Evolutionary conservation across 2,797 vertebrate genomes (phyloP), one percentile per base, ranked within the genome.

Genomic region (Sebastes hubbsi): DNA sequence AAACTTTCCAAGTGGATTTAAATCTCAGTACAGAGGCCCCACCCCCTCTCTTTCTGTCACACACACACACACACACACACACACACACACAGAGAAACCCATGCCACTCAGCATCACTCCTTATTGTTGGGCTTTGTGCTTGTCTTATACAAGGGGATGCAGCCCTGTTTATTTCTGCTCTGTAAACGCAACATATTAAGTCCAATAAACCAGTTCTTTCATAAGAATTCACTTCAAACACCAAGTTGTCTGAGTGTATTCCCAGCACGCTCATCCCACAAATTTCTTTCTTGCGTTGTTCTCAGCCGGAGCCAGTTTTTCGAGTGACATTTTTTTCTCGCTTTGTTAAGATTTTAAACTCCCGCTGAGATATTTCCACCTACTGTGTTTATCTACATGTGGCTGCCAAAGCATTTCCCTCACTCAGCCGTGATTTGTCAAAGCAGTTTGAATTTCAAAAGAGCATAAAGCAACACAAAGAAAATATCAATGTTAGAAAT

Each of bases 1-100:
- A 78, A 89, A 90, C 72, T 91, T 84, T 90, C 81, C 64, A 75
- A 89, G 38, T 62, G 36, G 64, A 86, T 82, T 88, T 79, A 32
- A 78, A 20, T 89, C 69, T 74, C 60, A 20, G 32, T 42, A 18
- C 65, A 79, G 46, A 61, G 62, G 10, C 67, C 12, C 11, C 60
- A 25, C 34, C 27, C 16, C 42, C 22, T 54, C n/a, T 22, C 8
- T 70, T 29, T 68, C 49, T 30, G 54, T 81, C 30, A 61, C 11
- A 25, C 12, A 75, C 36, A 16, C 10, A 18, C 70, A 61, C 10
- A 25, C 30, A 32, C 30, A 25, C 30, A 16, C 10, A 18, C 70
- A 61, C 10, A 25, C 30, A 32, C 30, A 77, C 70, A 74, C 62
- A 77, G 4, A 75, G 58, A 87, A 70, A 77, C 32, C 38, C 67